Base-by-base conservation (phyloP, 2,797 vertebrate genomes). In the Spinibarbus caldwelli region DNA sequence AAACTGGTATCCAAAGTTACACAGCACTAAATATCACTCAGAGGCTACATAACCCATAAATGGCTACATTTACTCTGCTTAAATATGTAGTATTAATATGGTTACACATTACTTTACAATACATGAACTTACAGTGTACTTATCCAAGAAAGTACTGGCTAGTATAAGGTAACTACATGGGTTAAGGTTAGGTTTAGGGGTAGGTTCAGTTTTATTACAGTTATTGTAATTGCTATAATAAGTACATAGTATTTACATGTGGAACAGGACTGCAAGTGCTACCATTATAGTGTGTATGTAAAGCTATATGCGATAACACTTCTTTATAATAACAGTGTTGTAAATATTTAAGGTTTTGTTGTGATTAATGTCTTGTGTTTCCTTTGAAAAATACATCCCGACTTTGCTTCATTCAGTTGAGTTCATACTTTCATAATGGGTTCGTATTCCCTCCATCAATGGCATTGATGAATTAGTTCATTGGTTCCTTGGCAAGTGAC, bases 381-480 rank as follows among this genome's bases (percentile, higher is more conserved):
- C 7, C 36, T 67, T 31, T 29, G 66, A 57, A 5, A 71, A 41
- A 57, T 11, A 19, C 14, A 66, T 45, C 29, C 36, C 2, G 36
- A 45, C 26, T n/a, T 73, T 62, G 26, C 70, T 73, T 47, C 10
- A 62, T 72, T 29, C 36, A 17, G 6, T 34, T n/a, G 41, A 26
- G 36, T 82, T 62, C 7, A 62, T 73, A 64, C 21, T 47, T 73
- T 47, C 21, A 10, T 73, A 73, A 12, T 38, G 52, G 54, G 11
- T 62, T 82, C 11, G 10, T 57, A 26, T 82, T 73, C 21, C 49
- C 11, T 38, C 10, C n/a, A 80, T 71, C 47, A 71, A 26, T 41
- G 75, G 12, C 52, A 62, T 47, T 31, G 41, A 82, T 43, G 14
- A 73, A 82, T 82, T 29, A 72, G 36, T 62, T 80, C 8, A 8